Percentiles rank a stretch among this genome's conserved stretches.
Evolutionary conservation across 2,888 invertebrate species (phyloP).

Genomic region (Doris montereyensis): DNA sequence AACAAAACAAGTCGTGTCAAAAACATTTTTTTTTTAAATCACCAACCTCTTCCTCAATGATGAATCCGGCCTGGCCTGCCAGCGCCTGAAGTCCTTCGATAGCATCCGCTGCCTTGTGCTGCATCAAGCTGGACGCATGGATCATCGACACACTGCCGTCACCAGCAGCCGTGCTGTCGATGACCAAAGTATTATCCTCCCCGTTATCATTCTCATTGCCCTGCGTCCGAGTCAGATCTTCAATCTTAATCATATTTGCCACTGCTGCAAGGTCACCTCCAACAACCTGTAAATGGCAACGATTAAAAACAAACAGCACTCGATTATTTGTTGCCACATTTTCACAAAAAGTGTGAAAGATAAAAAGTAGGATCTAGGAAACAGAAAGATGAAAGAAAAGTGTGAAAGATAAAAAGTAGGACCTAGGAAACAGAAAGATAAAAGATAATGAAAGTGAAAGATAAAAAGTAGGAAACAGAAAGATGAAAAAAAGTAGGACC

Average conservation of each 20-base stretch:
- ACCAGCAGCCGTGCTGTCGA: constrained; percentile 13
- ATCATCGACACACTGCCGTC: background rate
- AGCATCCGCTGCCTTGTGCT: constrained; percentile 64
- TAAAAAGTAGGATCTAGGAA: no score
- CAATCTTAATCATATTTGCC: constrained; percentile 52
- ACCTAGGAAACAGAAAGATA: no score
- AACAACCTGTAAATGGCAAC: constrained; percentile 11
- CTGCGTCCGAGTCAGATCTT: constrained; percentile 51
- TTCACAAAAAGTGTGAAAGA: background rate
- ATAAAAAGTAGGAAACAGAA: no score
- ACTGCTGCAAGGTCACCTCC: constrained; percentile 23
- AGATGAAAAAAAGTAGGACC: no score
- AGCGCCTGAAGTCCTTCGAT: constrained; percentile 68
- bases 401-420: no score
- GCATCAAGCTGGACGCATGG: constrained; percentile 16
- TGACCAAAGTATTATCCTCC: constrained; percentile 12
- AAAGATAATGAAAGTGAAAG: no score
- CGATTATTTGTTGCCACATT: background rate
- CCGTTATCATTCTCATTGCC: constrained; percentile 6
- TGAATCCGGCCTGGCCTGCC: constrained; percentile 59
- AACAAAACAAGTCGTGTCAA: no score
- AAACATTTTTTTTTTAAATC: no score
- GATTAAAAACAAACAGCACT: no score
- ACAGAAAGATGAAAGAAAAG: no score
- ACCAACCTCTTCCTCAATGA: constrained; percentile 43